Conservation (phyloP, 2,113 vertebrate genomes). For the Chloebia gouldiae region DNA sequence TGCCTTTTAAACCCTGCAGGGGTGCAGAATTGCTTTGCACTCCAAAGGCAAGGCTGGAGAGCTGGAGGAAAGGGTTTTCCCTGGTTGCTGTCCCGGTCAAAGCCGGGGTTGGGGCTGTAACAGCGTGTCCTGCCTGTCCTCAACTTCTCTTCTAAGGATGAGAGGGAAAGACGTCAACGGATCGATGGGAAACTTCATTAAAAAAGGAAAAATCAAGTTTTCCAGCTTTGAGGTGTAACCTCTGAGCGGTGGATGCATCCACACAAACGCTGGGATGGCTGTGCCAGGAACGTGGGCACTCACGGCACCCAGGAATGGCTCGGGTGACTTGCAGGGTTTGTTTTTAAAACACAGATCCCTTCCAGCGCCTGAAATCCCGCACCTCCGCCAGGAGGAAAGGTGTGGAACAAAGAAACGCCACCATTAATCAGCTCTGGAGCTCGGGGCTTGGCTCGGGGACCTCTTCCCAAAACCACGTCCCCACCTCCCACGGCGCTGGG, state of each 20-base stretch:
- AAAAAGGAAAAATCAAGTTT: background rate
- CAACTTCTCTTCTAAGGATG: background rate
- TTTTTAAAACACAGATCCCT: background rate
- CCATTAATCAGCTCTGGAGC: background rate
- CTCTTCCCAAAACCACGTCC: background rate
- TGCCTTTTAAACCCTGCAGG: background rate
- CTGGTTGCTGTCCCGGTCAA: background rate
- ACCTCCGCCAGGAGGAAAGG: background rate
- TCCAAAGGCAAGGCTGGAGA: background rate
- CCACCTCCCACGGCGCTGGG: background rate
- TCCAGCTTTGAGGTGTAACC: background rate
- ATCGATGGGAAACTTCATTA: background rate
- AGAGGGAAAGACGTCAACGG: background rate
- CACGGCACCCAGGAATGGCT: background rate
- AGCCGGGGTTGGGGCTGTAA: background rate
- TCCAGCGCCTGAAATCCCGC: background rate
- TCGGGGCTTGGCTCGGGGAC: background rate
- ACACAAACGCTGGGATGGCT: background rate
- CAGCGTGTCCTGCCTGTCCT: rapidly evolving
- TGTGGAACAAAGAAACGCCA: background rate
- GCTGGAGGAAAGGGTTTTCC: background rate
- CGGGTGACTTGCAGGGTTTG: background rate
- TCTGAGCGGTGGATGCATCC: background rate
- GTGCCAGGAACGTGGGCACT: rapidly evolving
- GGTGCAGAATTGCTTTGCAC: background rate